Percentiles rank a stretch among this genome's conserved stretches.
Conservation (phyloP, 1,140 invertebrate species). For the Drosophila repleta region DNA sequence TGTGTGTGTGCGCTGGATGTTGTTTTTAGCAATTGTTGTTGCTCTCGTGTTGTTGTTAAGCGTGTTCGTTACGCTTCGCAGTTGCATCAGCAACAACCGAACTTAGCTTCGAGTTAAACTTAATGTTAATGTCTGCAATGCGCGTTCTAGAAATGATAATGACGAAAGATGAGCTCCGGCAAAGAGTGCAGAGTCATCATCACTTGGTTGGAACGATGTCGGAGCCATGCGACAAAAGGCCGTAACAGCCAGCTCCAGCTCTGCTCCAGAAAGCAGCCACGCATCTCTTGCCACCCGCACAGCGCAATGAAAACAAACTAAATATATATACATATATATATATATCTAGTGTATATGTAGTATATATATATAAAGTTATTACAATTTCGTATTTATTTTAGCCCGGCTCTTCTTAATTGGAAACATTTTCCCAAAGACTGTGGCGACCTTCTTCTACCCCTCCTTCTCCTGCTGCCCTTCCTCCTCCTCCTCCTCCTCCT, state of each 20-base stretch:
- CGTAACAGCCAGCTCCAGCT: slow-evolving; percentile 15
- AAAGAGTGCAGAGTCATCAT: slow-evolving; percentile 48
- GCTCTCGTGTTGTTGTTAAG: slow-evolving; percentile 63
- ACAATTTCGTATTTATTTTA: slow-evolving; percentile 75
- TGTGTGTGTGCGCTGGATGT: slow-evolving; percentile 21
- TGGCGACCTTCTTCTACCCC: slow-evolving; percentile 12
- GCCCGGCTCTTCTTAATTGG: slow-evolving; percentile 62
- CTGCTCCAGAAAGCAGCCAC: slow-evolving; percentile 69
- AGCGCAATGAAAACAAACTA: slow-evolving; percentile 16
- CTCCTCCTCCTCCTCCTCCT: background rate
- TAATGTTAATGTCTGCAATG: slow-evolving; percentile 65
- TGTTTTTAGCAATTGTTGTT: slow-evolving; percentile 49
- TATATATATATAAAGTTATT: slow-evolving; percentile 71
- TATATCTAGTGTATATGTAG: too few relatives aligned
- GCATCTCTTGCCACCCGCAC: slow-evolving; percentile 8
- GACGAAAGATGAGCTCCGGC: slow-evolving; percentile 44
- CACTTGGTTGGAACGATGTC: slow-evolving; percentile 35
- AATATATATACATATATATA: background rate
- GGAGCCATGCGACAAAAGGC: slow-evolving; percentile 43
- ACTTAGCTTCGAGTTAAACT: slow-evolving; percentile 58
- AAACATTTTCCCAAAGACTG: slow-evolving; percentile 69
- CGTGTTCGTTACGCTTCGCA: slow-evolving; percentile 79
- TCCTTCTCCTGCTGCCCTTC: too few relatives aligned
- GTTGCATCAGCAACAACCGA: slow-evolving; percentile 62
- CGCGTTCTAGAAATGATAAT: slow-evolving; percentile 79